Base-by-base conservation (phyloP, 2,797 vertebrate species). In the Hafferia zeledoni region DNA sequence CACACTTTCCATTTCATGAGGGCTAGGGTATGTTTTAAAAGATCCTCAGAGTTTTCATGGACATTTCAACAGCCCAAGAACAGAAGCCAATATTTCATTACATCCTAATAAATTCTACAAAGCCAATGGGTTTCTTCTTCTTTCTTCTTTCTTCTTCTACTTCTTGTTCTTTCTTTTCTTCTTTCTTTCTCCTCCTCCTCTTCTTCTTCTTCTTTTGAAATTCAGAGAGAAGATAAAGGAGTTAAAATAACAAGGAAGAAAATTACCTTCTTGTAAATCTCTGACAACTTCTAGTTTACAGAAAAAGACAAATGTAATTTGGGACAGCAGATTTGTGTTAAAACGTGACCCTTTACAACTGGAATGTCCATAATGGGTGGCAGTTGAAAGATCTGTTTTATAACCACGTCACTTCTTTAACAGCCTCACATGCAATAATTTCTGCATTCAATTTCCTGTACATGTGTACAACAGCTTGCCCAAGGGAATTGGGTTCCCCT, bases 361-460 rank as follows among this genome's bases (percentile, higher is more conserved):
- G 68, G 89, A 96, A 97, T 87, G 77, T 85, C 93, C 92, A 75
- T 92, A 97, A 96, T 82, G 84, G 89, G 96, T 91, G 89, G 96
- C 87, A 95, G 94, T 90, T 96, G 94, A 97, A 96, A 97, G 94
- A 93, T 93, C 97, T 97, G 96, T 71, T 98, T 97, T 96, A 97
- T 97, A 97, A 92, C 82, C 88, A 89, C 5, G 28, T 94, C 96
- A 97, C 96, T 94, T 97, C 68, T 95, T 94, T 96, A 96, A 96
- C 94, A 94, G 83, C 68, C 72, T 92, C 3, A 2, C 61, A 75
- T 95, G 91, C 88, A 95, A 91, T 97, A 94, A 96, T 97, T 96
- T 95, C 96, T 97, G 95, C 88, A 61, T 97, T 96, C 96, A 96
- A 97, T 97, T 98, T 98, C 97, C 97, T 97, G 96, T 97, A 96